phyloP scores from a whole-genome alignment of 1,140 invertebrate genomes.

The Triops cancriformis region DNA sequence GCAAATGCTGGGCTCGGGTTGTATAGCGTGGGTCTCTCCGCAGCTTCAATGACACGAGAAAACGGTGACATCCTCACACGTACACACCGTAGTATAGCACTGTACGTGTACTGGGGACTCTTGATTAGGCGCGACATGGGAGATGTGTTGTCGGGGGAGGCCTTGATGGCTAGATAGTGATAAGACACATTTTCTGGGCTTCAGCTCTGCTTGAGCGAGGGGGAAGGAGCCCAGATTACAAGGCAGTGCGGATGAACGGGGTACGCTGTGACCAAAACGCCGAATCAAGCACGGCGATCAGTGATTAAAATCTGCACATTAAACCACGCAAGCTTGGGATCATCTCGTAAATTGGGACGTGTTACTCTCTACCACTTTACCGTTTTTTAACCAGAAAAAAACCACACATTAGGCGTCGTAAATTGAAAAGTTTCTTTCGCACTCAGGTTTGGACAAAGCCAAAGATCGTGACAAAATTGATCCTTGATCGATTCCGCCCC shows the following conservation, averaged over 20 bases:
- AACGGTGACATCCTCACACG: neutral
- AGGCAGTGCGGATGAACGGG: neutral
- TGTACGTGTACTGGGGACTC: neutral
- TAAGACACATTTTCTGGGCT: neutral
- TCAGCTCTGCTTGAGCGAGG: neutral
- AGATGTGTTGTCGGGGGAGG: neutral
- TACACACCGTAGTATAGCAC: no score
- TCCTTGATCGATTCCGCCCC: neutral
- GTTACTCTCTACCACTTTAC: neutral
- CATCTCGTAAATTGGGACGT: neutral
- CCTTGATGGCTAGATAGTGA: neutral
- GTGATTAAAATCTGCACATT: neutral
- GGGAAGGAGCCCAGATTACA: neutral
- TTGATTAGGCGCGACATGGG: slow-evolving; percentile 8
- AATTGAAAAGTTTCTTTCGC: neutral
- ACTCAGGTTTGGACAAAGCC: neutral
- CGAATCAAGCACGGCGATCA: neutral
- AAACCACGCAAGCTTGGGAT: neutral
- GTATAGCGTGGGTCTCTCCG: neutral
- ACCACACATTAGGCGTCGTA: neutral
- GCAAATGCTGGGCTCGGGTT: neutral
- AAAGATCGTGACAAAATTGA: neutral
- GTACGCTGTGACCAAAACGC: neutral
- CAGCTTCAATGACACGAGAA: slow-evolving; percentile 1
- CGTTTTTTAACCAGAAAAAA: neutral